These are phyloP conservation scores for Etheostoma cragini DNA, from an alignment of 2,113 vertebrate genomes.

Conservation along the genomic window DNA sequence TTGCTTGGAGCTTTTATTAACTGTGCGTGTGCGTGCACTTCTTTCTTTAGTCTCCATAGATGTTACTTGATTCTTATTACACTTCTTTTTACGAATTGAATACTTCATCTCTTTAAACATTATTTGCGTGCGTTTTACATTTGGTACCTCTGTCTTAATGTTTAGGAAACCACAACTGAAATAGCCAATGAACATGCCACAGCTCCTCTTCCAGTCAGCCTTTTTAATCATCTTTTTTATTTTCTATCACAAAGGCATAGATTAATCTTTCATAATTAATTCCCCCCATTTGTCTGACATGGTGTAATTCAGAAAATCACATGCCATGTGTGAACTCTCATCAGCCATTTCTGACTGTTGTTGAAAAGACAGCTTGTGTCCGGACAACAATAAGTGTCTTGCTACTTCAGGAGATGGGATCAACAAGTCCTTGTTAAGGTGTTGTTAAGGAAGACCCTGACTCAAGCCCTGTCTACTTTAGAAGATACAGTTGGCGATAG, in stretches of 20 bases:
- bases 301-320: slow-evolving; percentile 20
- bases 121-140: slow-evolving; percentile 31
- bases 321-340: background rate
- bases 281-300: slow-evolving; percentile 8
- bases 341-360: slow-evolving; percentile 19
- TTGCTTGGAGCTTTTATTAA: slow-evolving; percentile 70
- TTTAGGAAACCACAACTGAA: slow-evolving; percentile 15
- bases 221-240: slow-evolving; percentile 20
- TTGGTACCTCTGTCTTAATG: slow-evolving; percentile 13
- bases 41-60: slow-evolving; percentile 16
- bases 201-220: slow-evolving; percentile 36
- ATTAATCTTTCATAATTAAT: slow-evolving; percentile 38
- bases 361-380: slow-evolving; percentile 14
- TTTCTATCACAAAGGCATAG: slow-evolving; percentile 9
- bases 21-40: slow-evolving; percentile 32
- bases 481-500: slow-evolving; percentile 2
- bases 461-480: background rate
- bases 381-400: background rate
- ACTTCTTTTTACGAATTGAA: slow-evolving; percentile 6
- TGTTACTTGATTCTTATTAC: background rate
- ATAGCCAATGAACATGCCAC: slow-evolving; percentile 9
- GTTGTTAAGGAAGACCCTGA: background rate
- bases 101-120: slow-evolving; percentile 24
- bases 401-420: slow-evolving; percentile 7
- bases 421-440: background rate